Conservation (phyloP, 2,113 vertebrate species). For the Megalops atlanticus region DNA sequence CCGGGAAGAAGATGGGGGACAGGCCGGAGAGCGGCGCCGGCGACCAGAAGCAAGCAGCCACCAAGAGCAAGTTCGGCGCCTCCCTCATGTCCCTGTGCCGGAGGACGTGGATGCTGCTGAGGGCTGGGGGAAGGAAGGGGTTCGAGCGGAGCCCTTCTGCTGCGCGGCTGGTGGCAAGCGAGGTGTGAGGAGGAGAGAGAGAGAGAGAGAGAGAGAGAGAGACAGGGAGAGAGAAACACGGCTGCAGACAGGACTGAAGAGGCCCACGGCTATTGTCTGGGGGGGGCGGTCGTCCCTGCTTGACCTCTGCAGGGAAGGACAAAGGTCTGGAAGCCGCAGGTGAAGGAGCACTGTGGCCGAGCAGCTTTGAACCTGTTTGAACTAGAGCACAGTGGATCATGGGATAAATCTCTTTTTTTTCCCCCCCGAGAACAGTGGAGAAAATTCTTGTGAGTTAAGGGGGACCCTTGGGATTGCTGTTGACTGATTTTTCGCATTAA, state of each 20-base stretch:
- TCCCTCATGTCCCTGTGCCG: background rate
- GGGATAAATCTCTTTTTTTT: too few species aligned
- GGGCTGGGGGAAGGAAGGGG: background rate
- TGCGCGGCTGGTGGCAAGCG: background rate
- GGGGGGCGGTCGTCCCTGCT: too few species aligned
- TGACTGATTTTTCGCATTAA: too few species aligned
- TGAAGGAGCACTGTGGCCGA: too few species aligned
- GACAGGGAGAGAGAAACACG: background rate
- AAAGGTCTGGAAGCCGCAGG: too few species aligned
- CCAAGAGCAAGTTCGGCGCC: background rate
- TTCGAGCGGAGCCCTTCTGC: background rate
- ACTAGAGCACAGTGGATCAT: background rate
- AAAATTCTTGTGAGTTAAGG: background rate
- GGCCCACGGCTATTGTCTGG: too few species aligned
- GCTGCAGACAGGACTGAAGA: background rate
- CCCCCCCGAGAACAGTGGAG: background rate
- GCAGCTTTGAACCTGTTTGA: background rate
- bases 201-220: background rate
- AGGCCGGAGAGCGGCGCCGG: background rate
- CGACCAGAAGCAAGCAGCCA: background rate
- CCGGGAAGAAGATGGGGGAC: background rate
- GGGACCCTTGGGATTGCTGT: background rate
- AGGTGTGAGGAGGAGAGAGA: background rate
- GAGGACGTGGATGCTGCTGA: background rate
- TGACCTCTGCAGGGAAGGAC: too few species aligned